Conservation (phyloP, 2,797 vertebrate genomes). For the Mareca penelope region DNA sequence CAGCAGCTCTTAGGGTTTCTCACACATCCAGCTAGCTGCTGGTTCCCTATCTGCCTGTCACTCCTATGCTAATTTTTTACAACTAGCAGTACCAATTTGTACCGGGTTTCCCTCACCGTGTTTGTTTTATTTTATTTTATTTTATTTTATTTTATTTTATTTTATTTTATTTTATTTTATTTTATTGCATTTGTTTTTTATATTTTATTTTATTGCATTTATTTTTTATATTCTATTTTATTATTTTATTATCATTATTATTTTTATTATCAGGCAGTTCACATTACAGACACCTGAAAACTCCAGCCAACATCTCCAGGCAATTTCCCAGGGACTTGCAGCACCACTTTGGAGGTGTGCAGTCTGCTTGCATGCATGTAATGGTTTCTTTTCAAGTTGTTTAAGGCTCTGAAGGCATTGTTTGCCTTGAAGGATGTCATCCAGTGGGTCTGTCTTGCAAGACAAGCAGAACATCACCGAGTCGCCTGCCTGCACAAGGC, state of each 20-base stretch:
- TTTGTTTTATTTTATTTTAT: too few relatives aligned
- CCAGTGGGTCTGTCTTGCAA: not conserved
- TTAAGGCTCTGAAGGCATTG: not conserved
- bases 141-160: too few relatives aligned
- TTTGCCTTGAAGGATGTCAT: not conserved
- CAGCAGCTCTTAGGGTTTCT: accelerated
- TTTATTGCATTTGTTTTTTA: too few relatives aligned
- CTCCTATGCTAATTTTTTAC: not conserved
- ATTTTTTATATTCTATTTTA: too few relatives aligned
- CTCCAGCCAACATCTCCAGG: not conserved
- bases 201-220: too few relatives aligned
- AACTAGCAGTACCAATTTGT: not conserved
- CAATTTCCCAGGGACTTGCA: not conserved
- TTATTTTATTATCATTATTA: too few relatives aligned
- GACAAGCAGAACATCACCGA: not conserved
- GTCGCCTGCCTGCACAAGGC: not conserved
- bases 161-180: too few relatives aligned
- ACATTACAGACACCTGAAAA: not conserved
- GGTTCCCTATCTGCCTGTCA: not conserved
- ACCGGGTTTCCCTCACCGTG: not conserved
- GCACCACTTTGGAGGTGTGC: not conserved
- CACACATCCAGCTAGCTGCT: not conserved
- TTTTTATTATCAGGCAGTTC: too few relatives aligned
- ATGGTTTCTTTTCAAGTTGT: not conserved
- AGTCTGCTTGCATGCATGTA: not conserved